phyloP scores from a whole-genome alignment of 2,888 invertebrate genomes.

The Pogonocherus hispidulus region DNA sequence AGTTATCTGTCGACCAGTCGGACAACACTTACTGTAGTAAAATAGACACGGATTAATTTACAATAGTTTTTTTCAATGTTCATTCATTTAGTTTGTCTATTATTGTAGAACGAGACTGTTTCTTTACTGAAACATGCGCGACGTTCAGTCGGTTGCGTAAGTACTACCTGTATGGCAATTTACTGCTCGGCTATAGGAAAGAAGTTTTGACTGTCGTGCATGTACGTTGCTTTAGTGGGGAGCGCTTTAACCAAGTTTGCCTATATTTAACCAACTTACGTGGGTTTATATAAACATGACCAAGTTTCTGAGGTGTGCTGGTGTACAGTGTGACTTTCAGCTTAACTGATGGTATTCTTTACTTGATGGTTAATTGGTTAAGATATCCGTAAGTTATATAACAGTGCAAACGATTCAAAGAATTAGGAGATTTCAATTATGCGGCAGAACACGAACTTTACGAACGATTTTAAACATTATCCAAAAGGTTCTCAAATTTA shows the following conservation, averaged over 20 bases:
- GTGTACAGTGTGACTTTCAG: background rate
- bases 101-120: conserved; percentile 4
- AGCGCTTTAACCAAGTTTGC: background rate
- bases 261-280: conserved; percentile 24
- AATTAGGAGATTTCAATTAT: conserved; percentile 23
- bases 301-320: conserved; percentile 20
- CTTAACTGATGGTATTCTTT: conserved; percentile 2
- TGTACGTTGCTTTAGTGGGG: conserved; percentile 17
- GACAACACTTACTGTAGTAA: background rate
- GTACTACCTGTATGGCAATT: conserved; percentile 56
- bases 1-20: background rate
- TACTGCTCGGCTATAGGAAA: conserved; percentile 52
- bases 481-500: too few relatives aligned
- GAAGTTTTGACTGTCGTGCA: conserved; percentile 47
- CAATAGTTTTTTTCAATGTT: background rate
- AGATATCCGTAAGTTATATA: background rate
- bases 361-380: too few relatives aligned
- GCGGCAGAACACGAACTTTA: conserved; percentile 15
- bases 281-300: conserved; percentile 27
- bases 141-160: conserved; percentile 51
- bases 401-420: background rate
- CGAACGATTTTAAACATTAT: too few relatives aligned
- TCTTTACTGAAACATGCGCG: conserved; percentile 45
- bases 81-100: conserved; percentile 1
- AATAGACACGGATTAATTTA: conserved; percentile 14